Conservation (phyloP, 2,113 vertebrate species). For the Mobula hypostoma region DNA sequence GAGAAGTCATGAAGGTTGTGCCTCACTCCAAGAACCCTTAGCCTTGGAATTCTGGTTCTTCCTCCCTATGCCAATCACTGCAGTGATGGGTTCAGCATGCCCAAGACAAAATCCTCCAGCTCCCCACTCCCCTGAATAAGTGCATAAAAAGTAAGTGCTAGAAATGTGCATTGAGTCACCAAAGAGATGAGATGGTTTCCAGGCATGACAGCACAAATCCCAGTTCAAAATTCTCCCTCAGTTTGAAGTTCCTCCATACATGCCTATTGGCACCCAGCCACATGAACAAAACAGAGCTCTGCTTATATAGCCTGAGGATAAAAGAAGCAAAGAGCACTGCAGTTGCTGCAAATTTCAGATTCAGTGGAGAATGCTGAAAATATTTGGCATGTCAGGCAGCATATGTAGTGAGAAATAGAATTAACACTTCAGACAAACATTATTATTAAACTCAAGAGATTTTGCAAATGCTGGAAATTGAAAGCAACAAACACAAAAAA, state of each 20-base stretch:
- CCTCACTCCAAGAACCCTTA: not conserved
- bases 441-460: no score
- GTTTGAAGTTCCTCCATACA: not conserved
- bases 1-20: not conserved
- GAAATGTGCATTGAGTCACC: not conserved
- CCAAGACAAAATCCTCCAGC: not conserved
- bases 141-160: not conserved
- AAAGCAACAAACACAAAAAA: no score
- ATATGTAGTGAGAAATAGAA: no score
- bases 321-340: no score
- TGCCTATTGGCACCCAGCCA: not conserved
- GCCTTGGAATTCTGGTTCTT: not conserved
- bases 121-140: not conserved
- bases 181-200: not conserved
- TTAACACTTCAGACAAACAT: no score
- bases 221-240: not conserved
- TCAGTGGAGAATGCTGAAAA: no score
- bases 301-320: not conserved
- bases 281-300: not conserved
- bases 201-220: not conserved
- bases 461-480: no score
- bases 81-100: not conserved
- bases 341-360: no score
- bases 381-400: no score
- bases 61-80: not conserved